Base-by-base conservation (phyloP, 2,888 invertebrate species). In the Sclerodermus sp. region DNA sequence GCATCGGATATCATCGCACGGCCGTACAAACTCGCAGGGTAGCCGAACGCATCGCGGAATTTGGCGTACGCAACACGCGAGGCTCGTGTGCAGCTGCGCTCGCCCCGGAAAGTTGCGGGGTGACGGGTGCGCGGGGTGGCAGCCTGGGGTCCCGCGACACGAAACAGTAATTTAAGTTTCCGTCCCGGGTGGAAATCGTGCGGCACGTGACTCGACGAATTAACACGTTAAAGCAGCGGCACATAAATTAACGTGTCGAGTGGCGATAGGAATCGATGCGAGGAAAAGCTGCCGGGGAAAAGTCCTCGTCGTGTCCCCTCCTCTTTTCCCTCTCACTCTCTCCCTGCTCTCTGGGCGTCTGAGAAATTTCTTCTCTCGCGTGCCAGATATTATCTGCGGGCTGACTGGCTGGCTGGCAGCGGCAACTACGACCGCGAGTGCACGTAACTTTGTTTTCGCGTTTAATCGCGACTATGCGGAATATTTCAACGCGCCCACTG, bases 91-190 rank as follows among this genome's bases (percentile, higher is more conserved):
- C n/a, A 31, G 14, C 8, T 15, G 9, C 10, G 17, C 12, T 10
- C 4, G 17, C 9, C 9, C 43, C 32, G 1, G 41, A 6, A 32
- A 30, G 16, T 14, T 23, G 18, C 16, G 1, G 39, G 9, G 23
- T 3, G 23, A 8, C 4, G 23, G 23, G 23, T 3, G 30, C 16
- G 30, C 47, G 42, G 43, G 55, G 58, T 43, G 55, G 62, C 56
- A 59, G 60, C 58, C n/a, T n/a, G 23, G 23, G 23, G 23, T 23
- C 23, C 60, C 49, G 59, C 53, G 67, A 68, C 70, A 70, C 68
- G 67, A 64, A 68, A 68, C 66, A 63, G 70, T 68, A 70, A 70
- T 70, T 71, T 70, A 68, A 70, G 70, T 69, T 70, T 67, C 67
- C 65, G 40, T 40, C 49, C 23, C 4, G 23, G 52, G 47, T 60